Conservation (phyloP, 2,888 invertebrate genomes). For the Phymatocera aterrima region DNA sequence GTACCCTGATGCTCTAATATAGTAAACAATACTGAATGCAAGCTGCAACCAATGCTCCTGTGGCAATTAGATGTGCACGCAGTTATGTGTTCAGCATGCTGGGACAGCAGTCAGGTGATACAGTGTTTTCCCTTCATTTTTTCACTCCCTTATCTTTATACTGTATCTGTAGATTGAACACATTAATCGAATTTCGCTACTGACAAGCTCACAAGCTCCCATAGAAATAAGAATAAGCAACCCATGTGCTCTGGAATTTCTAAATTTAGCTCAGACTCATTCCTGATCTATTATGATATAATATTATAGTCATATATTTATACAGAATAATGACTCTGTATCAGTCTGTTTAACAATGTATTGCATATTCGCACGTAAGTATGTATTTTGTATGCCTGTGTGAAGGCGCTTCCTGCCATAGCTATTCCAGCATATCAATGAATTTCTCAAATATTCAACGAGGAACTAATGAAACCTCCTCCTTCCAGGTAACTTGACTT, state of each 20-base stretch:
- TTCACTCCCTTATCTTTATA: neutral
- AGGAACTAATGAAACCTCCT: too few relatives aligned
- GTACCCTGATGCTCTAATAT: neutral
- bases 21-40: constrained; percentile 52
- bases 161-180: constrained; percentile 3
- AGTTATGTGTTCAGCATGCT: constrained; percentile 73
- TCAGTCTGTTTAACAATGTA: too few relatives aligned
- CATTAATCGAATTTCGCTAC: neutral
- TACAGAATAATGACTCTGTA: neutral
- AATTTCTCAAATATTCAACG: neutral
- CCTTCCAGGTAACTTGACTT: too few relatives aligned
- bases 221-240: neutral
- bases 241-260: neutral
- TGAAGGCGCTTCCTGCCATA: neutral
- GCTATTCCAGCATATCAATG: neutral
- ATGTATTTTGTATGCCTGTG: too few relatives aligned
- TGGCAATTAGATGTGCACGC: constrained; percentile 71
- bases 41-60: constrained; percentile 68
- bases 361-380: neutral
- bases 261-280: neutral
- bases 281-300: neutral
- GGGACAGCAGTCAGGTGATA: constrained; percentile 69
- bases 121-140: constrained; percentile 50
- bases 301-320: neutral
- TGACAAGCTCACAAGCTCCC: neutral